phyloP scores from a whole-genome alignment of 2,113 vertebrate species.

The Athene noctua region DNA sequence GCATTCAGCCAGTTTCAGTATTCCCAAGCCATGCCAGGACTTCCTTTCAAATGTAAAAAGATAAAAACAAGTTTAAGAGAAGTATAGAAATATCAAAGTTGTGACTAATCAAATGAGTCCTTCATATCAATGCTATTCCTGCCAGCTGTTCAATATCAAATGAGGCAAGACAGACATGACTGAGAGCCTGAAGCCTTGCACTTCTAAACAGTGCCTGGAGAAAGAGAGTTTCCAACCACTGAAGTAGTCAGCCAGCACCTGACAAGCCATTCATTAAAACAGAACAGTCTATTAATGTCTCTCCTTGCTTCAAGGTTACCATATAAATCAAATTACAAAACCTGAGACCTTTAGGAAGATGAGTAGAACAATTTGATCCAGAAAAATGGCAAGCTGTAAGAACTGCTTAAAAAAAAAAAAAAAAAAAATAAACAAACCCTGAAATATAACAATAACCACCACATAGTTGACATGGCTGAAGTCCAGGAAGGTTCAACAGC shows the following conservation, averaged over 20 bases:
- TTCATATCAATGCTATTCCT: background rate
- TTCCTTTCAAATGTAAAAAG: background rate
- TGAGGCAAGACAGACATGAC: background rate
- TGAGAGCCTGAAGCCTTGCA: background rate
- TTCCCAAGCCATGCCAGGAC: background rate
- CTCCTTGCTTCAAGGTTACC: constrained; percentile 70
- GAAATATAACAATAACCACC: constrained; percentile 3
- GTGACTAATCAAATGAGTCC: constrained; percentile 10
- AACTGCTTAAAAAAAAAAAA: constrained; percentile 35
- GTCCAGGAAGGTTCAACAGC: background rate
- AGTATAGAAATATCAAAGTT: constrained; percentile 11
- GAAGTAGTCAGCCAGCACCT: constrained; percentile 58
- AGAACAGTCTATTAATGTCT: constrained; percentile 48
- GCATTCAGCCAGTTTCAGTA: background rate
- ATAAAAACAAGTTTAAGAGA: background rate
- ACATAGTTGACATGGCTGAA: background rate
- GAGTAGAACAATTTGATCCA: constrained; percentile 24
- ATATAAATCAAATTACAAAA: constrained; percentile 70
- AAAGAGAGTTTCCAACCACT: constrained; percentile 28
- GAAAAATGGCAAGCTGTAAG: constrained; percentile 8
- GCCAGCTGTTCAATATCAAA: constrained; percentile 27
- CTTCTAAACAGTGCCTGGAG: constrained; percentile 31
- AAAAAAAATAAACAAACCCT: background rate
- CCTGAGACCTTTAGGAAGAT: constrained; percentile 42
- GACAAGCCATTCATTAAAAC: constrained; percentile 73